These are phyloP conservation scores for Paramormyrops hopkinsi DNA, from an alignment of 2,797 vertebrate species.

Conservation along the genomic window DNA sequence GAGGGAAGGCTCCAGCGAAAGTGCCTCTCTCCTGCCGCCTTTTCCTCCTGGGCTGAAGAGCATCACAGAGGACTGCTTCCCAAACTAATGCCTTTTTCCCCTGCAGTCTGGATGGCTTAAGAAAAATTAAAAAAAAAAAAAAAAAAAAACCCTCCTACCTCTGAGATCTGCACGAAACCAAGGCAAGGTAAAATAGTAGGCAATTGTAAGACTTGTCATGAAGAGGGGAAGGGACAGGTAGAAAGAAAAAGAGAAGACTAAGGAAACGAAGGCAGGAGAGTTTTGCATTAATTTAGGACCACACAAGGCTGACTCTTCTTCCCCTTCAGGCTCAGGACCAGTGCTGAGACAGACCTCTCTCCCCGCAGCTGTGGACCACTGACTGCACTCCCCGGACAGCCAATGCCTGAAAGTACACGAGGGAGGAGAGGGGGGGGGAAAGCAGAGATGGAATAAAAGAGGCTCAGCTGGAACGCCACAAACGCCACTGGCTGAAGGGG, in stretches of 20 bases:
- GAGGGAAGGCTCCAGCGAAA: background rate
- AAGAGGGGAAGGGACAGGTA: background rate
- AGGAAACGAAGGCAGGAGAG: background rate
- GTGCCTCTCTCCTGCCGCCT: background rate
- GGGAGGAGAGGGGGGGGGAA: background rate
- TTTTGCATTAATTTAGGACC: slow-evolving; percentile 8
- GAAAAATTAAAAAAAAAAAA: background rate
- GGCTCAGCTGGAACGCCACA: background rate
- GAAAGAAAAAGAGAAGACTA: background rate
- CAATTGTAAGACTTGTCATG: background rate
- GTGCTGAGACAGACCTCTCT: background rate
- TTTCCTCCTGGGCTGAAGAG: background rate
- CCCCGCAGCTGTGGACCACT: slow-evolving; percentile 8
- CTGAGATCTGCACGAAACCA: background rate
- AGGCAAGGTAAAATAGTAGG: background rate
- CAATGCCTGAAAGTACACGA: background rate
- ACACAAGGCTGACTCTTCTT: slow-evolving; percentile 10
- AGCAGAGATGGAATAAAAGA: background rate
- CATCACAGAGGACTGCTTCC: background rate
- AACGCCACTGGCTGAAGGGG: background rate
- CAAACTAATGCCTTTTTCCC: background rate
- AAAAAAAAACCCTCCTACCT: background rate
- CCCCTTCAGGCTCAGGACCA: background rate
- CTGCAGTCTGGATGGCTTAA: background rate
- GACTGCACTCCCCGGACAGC: background rate